A percentile compares a stretch with the other conserved stretches of the same genome.
These are phyloP conservation scores for Florisuga fusca DNA, from an alignment of 2,797 vertebrate species.

Conservation along the genomic window DNA sequence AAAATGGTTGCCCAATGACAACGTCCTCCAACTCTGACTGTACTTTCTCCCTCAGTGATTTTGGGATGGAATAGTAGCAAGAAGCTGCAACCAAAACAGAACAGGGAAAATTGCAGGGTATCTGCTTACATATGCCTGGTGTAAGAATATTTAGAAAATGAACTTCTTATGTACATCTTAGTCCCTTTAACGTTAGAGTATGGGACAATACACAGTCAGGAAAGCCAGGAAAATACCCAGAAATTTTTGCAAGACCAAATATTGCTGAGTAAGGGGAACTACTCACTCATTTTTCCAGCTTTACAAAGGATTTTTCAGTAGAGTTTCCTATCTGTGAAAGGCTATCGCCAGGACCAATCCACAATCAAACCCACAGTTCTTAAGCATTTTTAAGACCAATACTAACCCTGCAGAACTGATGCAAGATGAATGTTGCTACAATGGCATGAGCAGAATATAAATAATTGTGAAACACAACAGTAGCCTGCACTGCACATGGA, in stretches of 20 bases:
- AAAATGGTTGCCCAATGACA: background rate
- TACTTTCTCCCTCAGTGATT: background rate
- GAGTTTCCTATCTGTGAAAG: background rate
- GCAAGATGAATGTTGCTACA: background rate
- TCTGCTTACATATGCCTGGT: background rate
- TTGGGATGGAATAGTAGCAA: background rate
- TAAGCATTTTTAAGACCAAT: background rate
- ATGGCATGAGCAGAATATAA: background rate
- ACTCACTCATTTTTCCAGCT: background rate
- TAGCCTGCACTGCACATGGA: background rate
- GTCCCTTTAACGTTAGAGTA: background rate
- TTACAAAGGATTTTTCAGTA: background rate
- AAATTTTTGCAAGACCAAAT: background rate
- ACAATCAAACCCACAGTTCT: background rate
- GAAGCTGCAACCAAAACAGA: background rate
- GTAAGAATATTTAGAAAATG: background rate
- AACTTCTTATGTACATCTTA: background rate
- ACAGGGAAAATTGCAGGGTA: background rate
- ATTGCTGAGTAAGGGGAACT: background rate
- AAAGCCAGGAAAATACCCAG: background rate
- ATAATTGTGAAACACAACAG: background rate
- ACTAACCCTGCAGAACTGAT: background rate
- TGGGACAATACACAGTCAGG: background rate
- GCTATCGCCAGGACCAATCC: background rate
- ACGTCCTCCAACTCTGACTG: background rate